Percentiles rank a stretch among this genome's conserved stretches.
Conservation (phyloP, 1,140 invertebrate genomes). For the Steinernema feltiae region DNA sequence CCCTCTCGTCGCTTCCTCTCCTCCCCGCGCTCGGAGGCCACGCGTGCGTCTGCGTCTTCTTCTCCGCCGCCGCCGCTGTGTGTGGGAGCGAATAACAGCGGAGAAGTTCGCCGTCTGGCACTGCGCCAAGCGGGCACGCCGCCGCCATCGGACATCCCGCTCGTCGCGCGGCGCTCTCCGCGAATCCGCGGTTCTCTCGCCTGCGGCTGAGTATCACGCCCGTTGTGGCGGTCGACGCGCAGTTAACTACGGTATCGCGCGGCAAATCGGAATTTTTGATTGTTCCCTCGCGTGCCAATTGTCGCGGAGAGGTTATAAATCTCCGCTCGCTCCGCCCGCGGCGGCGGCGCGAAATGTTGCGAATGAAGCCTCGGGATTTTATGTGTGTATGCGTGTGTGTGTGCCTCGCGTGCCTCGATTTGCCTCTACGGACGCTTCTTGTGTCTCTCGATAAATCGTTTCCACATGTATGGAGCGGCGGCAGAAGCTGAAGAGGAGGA, state of each 20-base stretch:
- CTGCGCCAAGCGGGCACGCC: neutral
- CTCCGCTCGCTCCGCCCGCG: neutral
- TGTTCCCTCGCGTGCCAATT: neutral
- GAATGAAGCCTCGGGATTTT: neutral
- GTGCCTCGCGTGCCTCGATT: neutral
- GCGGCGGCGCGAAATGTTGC: neutral
- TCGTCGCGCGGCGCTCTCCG: neutral
- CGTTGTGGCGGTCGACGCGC: neutral
- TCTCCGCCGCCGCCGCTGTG: neutral
- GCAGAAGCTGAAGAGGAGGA: neutral
- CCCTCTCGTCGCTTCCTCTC: neutral
- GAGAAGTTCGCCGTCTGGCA: constrained; percentile 12
- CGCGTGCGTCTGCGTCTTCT: neutral
- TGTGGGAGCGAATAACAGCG: neutral
- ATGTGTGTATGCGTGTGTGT: neutral
- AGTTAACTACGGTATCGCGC: neutral
- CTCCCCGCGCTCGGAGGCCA: neutral
- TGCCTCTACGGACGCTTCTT: neutral
- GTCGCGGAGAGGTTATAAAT: constrained; percentile 11
- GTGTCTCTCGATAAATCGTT: neutral
- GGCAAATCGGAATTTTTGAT: constrained; percentile 9
- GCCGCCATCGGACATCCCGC: neutral
- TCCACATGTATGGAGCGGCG: neutral
- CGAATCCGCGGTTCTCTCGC: neutral
- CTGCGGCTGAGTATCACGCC: neutral